phyloP scores from a whole-genome alignment of 2,113 vertebrate genomes.

The Lagopus leucura region DNA sequence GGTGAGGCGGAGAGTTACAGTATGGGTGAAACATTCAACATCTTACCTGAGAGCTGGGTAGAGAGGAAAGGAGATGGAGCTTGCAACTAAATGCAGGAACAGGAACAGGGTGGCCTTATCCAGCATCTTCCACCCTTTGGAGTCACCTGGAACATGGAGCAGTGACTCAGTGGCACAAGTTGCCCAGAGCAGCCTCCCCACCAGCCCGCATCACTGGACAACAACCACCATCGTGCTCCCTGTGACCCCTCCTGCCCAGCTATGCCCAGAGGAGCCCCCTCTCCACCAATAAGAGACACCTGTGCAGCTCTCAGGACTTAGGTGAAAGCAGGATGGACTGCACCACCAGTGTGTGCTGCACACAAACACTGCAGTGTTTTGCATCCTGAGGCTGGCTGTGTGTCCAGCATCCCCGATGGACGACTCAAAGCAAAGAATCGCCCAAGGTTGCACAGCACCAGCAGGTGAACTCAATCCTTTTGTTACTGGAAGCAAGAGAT shows the following conservation, averaged over 20 bases:
- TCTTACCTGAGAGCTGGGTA: conserved; percentile 88
- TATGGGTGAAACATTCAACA: not conserved
- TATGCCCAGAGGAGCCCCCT: not conserved
- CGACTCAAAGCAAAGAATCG: not conserved
- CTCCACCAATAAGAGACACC: fast-evolving
- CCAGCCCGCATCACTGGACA: not conserved
- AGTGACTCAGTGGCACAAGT: not conserved
- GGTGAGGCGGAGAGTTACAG: not conserved
- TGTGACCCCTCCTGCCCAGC: not conserved
- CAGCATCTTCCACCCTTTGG: conserved; percentile 76
- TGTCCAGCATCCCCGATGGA: not conserved
- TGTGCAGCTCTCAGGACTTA: fast-evolving
- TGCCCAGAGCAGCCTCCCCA: not conserved
- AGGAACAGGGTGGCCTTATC: conserved; percentile 83
- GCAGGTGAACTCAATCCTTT: not conserved
- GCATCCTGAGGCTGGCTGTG: fast-evolving
- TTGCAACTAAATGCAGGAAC: conserved; percentile 83
- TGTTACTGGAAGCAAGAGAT: not conserved
- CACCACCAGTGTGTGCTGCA: fast-evolving
- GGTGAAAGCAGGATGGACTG: fast-evolving
- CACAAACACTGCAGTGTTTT: fast-evolving
- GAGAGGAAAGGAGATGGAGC: conserved; percentile 79
- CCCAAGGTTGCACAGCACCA: fast-evolving
- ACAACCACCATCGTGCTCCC: not conserved
- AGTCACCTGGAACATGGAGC: conserved; percentile 47